Conservation (phyloP, 1,140 invertebrate species). For the Lepidurus couesii region DNA sequence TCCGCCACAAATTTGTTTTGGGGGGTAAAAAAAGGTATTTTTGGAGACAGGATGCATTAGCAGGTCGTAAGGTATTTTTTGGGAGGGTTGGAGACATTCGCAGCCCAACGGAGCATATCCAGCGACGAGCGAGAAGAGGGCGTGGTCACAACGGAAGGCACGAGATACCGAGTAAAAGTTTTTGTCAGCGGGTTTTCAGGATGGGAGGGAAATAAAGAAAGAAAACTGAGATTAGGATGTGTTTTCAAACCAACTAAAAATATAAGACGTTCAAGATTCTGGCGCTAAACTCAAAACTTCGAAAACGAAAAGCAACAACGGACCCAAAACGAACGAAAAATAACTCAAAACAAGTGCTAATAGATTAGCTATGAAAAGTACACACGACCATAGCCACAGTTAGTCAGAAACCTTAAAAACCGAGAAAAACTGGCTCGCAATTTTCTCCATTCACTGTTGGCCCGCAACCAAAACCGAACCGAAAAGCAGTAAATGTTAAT, state of each 20-base stretch:
- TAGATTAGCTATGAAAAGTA: not conserved
- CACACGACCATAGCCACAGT: not conserved
- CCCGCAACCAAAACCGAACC: not conserved
- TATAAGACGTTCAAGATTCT: not conserved
- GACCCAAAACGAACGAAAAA: not conserved
- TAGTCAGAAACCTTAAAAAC: not conserved
- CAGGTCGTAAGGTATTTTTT: not conserved
- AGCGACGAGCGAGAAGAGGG: conserved; percentile 17
- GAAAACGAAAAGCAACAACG: not conserved
- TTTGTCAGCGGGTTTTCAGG: not conserved
- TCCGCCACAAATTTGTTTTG: not conserved
- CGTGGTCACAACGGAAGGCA: conserved; percentile 13
- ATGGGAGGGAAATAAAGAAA: conserved; percentile 24
- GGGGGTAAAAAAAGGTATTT: not conserved
- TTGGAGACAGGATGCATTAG: not conserved
- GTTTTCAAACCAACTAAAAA: not conserved
- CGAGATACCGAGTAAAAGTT: conserved; percentile 8
- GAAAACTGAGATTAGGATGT: conserved; percentile 2
- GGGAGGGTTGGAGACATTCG: conserved; percentile 3
- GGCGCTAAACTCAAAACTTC: not conserved
- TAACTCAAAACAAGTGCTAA: not conserved
- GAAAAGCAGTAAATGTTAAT: not conserved
- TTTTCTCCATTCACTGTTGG: not conserved
- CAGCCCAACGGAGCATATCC: conserved; percentile 17
- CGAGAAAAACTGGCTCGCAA: not conserved